A percentile compares a stretch with the other conserved stretches of the same genome.
phyloP scores from a whole-genome alignment of 2,888 invertebrate species.

The Agrilus biguttatus region DNA sequence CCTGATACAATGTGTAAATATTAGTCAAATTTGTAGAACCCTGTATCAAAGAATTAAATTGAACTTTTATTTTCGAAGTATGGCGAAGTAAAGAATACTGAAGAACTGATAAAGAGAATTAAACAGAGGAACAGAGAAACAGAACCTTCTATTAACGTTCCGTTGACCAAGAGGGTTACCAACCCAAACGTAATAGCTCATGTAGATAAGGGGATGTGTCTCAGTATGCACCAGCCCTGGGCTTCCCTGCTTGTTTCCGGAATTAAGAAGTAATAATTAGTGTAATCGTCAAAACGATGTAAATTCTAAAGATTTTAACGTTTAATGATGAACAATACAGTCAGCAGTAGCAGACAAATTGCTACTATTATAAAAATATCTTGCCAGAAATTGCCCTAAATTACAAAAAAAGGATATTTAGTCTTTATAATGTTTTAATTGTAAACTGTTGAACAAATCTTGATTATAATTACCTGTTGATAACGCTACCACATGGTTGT shows the following conservation, averaged over 20 bases:
- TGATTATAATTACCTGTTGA: no score
- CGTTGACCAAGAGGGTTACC: no score
- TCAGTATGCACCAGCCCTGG: conserved; percentile 95
- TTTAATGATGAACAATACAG: no score
- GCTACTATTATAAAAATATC: no score
- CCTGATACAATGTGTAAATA: conserved; percentile 10
- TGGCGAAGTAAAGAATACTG: no score
- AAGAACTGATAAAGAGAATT: neutral
- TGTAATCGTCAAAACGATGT: no score
- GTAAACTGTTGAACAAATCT: no score
- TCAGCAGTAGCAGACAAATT: no score
- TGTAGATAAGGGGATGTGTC: conserved; percentile 56
- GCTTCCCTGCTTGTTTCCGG: conserved; percentile 85
- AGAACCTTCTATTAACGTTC: neutral
- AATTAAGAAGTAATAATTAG: conserved; percentile 60
- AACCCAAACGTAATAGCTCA: conserved; percentile 20
- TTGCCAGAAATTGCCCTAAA: neutral
- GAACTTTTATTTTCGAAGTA: no score
- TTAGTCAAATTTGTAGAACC: conserved; percentile 9
- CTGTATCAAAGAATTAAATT: no score
- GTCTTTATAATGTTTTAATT: neutral
- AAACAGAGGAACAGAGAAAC: neutral
- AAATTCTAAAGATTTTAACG: no score
- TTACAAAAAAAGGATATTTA: neutral
- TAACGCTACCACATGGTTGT: no score